A percentile compares a stretch with the other conserved stretches of the same genome.
Evolutionary conservation across 2,113 vertebrate genomes (phyloP).

Genomic region (Centropristis striata): DNA sequence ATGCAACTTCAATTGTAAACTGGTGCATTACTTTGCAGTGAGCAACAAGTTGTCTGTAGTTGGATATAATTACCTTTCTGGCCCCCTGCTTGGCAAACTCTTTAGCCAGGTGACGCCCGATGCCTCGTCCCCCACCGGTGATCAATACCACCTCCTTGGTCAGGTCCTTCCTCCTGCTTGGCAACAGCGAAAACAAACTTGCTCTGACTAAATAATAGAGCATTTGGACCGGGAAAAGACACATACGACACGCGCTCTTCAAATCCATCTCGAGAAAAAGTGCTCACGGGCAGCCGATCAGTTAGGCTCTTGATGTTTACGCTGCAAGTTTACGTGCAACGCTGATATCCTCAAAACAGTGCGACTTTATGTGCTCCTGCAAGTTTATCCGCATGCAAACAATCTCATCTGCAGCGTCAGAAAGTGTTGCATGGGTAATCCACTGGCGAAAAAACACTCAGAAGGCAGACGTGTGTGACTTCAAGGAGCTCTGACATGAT

Average conservation of each 20-base stretch:
- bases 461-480: not conserved
- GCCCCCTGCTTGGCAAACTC: slow-evolving; percentile 93
- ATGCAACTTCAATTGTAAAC: not conserved
- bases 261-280: slow-evolving; percentile 85
- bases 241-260: slow-evolving; percentile 87
- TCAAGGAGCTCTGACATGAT: slow-evolving; percentile 48
- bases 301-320: slow-evolving; percentile 16
- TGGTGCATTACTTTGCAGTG: not conserved
- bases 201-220: slow-evolving; percentile 86
- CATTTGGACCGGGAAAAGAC: slow-evolving; percentile 91
- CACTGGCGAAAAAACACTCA: not conserved
- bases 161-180: slow-evolving; percentile 89
- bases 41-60: slow-evolving; percentile 39
- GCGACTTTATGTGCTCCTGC: slow-evolving; percentile 19
- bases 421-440: slow-evolving; percentile 45
- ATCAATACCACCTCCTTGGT: slow-evolving; percentile 91
- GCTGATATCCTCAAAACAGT: slow-evolving; percentile 16
- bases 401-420: slow-evolving; percentile 36
- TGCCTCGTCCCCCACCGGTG: slow-evolving; percentile 97
- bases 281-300: slow-evolving; percentile 11
- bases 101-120: slow-evolving; percentile 94
- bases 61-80: slow-evolving; percentile 88
- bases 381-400: slow-evolving; percentile 42
- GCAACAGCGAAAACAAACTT: slow-evolving; percentile 84
- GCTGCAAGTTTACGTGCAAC: slow-evolving; percentile 36